phyloP scores from a whole-genome alignment of 2,113 vertebrate genomes.

The Cephalopterus ornatus region DNA sequence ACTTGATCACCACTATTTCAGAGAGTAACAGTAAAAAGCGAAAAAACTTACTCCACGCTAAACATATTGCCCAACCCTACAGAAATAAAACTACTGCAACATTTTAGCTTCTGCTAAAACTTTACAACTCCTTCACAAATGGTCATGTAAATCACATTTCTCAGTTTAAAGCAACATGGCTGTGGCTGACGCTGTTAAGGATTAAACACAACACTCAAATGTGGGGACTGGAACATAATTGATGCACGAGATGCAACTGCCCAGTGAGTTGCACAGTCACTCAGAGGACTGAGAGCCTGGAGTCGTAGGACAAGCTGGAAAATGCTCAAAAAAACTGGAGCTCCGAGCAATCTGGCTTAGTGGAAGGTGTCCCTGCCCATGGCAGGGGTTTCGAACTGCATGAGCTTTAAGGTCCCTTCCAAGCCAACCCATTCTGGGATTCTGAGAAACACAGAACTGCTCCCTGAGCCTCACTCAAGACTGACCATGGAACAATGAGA shows the following conservation, averaged over 20 bases:
- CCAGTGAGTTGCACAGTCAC: neutral
- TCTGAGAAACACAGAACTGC: neutral
- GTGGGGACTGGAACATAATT: neutral
- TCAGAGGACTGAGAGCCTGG: no score
- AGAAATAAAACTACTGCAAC: neutral
- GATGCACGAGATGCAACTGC: neutral
- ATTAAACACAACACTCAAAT: accelerated
- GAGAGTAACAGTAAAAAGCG: neutral
- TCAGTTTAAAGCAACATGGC: neutral
- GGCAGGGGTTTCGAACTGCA: neutral
- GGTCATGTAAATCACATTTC: neutral
- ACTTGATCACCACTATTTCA: neutral
- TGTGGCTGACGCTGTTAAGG: neutral
- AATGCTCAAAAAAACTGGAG: neutral
- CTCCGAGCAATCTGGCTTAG: neutral
- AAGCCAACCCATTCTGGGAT: neutral
- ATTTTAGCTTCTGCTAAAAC: neutral
- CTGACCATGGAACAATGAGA: accelerated
- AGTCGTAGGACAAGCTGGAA: neutral
- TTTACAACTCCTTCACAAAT: neutral
- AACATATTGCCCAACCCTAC: neutral
- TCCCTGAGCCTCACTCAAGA: neutral
- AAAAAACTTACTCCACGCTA: neutral
- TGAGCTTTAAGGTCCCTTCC: neutral
- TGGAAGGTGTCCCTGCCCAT: neutral